Base-by-base conservation (phyloP, 2,797 vertebrate species). In the Pseudotriccus pelzelni region DNA sequence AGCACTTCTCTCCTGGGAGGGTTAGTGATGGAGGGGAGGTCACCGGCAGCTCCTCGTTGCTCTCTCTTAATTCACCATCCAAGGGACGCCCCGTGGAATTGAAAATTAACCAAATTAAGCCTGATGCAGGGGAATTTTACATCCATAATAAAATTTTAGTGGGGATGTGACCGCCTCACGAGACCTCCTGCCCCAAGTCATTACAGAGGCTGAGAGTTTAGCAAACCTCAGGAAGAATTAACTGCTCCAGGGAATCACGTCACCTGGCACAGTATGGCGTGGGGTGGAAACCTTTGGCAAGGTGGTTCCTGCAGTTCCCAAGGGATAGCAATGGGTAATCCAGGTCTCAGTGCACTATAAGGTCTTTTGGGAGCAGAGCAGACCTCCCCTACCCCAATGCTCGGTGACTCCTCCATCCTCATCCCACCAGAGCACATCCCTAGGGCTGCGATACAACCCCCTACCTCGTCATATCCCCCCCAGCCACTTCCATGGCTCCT, bases 211-310 rank as follows among this genome's bases (percentile, higher is more conserved):
- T 56, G 88, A 6, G 55, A 34, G 53, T 59, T 94, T 4, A 46
- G 67, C 39, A 4, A 25, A 36, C 12, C 58, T 67, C 47, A 16
- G 79, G 87, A 62, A 7, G 68, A 34, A 27, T 0, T 16, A 69
- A 2, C 24, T 44, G 18, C 28, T 75, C 46, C 1, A 6, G 56
- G 34, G 82, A 22, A 44, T 62, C 58, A 22, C 12, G 1, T 88
- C 76, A 39, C 15, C 46, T 19, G 34, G 39, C 1, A 0, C 5
- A 5, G 24, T 0, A 7, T 0, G 4, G 27, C 1, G 7, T 0
- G 1, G 22, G 53, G 46, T 5, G 44, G 12, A 39, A 44, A 21
- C 11, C 59, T 36, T 6, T 24, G 37, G 20, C 27, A 13, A 1
- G 1, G 3, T 3, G 50, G 1, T 14, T 55, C 56, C 28, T 44